These are phyloP conservation scores for Neelides folsomi DNA, from an alignment of 2,888 invertebrate genomes.

Conservation along the genomic window DNA sequence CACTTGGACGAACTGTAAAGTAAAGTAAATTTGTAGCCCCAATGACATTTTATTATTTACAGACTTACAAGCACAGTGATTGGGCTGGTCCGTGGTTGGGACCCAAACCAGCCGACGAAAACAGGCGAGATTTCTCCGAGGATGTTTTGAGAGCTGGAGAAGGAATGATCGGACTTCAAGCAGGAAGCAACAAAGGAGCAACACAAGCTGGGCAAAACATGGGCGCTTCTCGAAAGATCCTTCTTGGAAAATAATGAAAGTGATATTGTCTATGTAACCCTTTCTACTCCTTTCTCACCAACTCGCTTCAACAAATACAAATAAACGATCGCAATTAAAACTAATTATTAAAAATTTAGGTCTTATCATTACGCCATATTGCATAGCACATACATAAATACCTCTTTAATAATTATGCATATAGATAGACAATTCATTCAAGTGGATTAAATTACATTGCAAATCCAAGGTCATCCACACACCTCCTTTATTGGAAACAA, in stretches of 20 bases:
- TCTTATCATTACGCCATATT: no score
- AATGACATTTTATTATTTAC: slow-evolving; percentile 24
- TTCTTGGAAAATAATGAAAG: slow-evolving; percentile 69
- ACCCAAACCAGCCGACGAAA: slow-evolving; percentile 85
- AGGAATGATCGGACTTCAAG: slow-evolving; percentile 82
- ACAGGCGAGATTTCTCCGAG: slow-evolving; percentile 86
- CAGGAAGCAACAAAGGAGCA: slow-evolving; percentile 91
- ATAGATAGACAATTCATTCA: no score
- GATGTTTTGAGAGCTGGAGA: slow-evolving; percentile 81
- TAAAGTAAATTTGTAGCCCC: slow-evolving; percentile 2
- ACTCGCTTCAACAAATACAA: no score
- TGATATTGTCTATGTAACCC: background rate
- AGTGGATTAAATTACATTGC: no score
- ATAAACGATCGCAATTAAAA: no score
- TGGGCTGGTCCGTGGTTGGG: slow-evolving; percentile 79
- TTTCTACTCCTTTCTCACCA: no score
- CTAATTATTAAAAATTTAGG: no score
- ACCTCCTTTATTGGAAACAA: no score
- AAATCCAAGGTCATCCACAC: no score
- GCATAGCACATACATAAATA: no score
- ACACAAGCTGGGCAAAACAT: slow-evolving; percentile 81
- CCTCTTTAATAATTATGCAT: no score
- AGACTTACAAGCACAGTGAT: slow-evolving; percentile 74
- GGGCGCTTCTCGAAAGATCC: slow-evolving; percentile 78
- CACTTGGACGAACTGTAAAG: slow-evolving; percentile 67